Conservation (phyloP, 2,888 invertebrate species). For the Trissoscelio sp. region DNA sequence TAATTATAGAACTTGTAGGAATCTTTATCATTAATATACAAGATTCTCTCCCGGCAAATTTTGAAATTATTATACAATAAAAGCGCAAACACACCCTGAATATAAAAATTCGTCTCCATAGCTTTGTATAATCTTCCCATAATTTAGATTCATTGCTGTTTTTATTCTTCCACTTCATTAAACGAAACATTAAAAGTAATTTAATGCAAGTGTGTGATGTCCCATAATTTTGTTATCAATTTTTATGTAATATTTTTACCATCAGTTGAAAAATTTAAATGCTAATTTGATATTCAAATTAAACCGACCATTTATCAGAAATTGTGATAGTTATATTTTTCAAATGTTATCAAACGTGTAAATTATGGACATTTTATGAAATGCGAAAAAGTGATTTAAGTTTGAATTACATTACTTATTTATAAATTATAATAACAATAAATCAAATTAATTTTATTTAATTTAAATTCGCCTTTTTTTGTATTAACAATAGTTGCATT, state of each 20-base stretch:
- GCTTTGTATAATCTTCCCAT: background rate
- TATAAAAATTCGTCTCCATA: background rate
- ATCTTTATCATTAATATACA: background rate
- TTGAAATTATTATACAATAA: background rate
- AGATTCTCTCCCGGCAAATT: background rate
- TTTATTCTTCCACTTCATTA: background rate
- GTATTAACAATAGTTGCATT: background rate
- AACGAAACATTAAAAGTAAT: background rate
- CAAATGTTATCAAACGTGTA: conserved; percentile 3
- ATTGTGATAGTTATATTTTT: background rate
- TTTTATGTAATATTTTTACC: background rate
- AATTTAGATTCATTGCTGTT: background rate
- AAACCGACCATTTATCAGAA: background rate
- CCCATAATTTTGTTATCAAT: background rate
- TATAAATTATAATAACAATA: too few relatives aligned
- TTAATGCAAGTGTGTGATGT: background rate
- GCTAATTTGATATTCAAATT: background rate
- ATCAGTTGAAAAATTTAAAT: too few relatives aligned
- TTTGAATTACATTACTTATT: background rate
- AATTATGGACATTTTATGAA: background rate
- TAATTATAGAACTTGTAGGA: conserved; percentile 8
- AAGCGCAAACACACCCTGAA: background rate
- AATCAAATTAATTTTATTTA: too few relatives aligned
- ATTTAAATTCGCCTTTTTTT: background rate
- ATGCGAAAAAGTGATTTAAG: background rate